These are phyloP conservation scores for Silvanus unidentatus DNA, from an alignment of 2,888 invertebrate genomes.

Conservation along the genomic window DNA sequence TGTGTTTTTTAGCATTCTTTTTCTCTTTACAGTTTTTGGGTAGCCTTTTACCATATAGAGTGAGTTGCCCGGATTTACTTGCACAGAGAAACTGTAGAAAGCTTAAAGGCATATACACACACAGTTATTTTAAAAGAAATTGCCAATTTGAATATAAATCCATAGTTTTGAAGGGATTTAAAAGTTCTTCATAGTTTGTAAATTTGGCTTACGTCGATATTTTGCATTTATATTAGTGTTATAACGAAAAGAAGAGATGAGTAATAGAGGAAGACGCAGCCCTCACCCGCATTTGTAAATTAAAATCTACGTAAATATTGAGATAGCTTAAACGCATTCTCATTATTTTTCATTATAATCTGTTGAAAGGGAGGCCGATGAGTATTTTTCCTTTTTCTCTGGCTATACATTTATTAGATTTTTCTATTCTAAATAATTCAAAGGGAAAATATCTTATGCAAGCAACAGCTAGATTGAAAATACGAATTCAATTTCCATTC, in stretches of 20 bases:
- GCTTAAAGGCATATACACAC: too few species aligned
- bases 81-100: not conserved
- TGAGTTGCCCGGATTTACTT: constrained; percentile 9
- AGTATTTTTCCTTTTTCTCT: too few species aligned
- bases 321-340: too few species aligned
- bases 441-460: constrained; percentile 11
- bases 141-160: constrained; percentile 23
- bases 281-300: not conserved
- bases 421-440: not conserved
- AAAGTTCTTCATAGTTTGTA: constrained; percentile 18
- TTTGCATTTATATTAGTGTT: constrained; percentile 21
- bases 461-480: constrained; percentile 23
- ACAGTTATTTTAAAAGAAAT: constrained; percentile 17
- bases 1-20: too few species aligned
- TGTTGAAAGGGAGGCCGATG: too few species aligned
- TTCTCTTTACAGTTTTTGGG: too few species aligned
- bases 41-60: constrained; percentile 11
- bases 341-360: too few species aligned
- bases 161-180: constrained; percentile 17
- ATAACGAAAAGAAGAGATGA: not conserved
- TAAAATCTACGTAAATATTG: too few species aligned
- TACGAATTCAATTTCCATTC: constrained; percentile 24
- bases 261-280: not conserved
- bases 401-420: too few species aligned
- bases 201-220: constrained; percentile 10